Percentiles rank a stretch among this genome's conserved stretches.
Evolutionary conservation across 2,888 invertebrate genomes (phyloP).

Genomic region (Agrotis puta): DNA sequence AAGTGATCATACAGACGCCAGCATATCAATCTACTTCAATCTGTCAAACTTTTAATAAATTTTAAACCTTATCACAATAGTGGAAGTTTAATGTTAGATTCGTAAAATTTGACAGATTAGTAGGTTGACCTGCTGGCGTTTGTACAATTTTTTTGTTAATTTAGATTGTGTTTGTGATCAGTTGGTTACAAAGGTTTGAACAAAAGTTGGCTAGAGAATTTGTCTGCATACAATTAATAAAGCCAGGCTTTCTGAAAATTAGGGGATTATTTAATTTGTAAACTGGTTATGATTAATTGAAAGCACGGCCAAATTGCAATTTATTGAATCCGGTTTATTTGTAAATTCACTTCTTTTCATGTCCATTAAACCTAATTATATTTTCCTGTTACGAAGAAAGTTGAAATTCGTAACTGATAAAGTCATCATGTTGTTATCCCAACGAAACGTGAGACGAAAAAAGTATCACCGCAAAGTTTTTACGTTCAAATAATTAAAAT

Average conservation of each 20-base stretch:
- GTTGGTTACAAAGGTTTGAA: neutral
- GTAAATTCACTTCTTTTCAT: neutral
- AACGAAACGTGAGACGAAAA: conserved; percentile 2
- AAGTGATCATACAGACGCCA: no score
- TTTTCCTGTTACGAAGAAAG: conserved; percentile 15
- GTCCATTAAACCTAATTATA: neutral
- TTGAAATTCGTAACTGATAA: neutral
- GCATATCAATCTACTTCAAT: no score
- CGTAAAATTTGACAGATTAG: no score
- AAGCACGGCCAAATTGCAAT: neutral
- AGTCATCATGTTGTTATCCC: conserved; percentile 13
- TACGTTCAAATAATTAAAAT: conserved; percentile 44
- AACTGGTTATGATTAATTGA: neutral
- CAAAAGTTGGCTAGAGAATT: neutral
- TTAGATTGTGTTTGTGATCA: no score
- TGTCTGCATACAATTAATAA: neutral
- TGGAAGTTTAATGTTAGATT: no score
- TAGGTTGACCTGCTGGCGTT: no score
- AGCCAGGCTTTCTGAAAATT: neutral
- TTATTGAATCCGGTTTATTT: neutral
- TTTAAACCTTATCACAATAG: no score
- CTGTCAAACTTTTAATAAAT: no score
- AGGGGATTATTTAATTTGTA: neutral
- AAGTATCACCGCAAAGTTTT: conserved; percentile 13
- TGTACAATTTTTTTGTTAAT: no score